Evolutionary conservation across 2,797 vertebrate genomes (phyloP).

Genomic region (Lacerta bilineata): DNA sequence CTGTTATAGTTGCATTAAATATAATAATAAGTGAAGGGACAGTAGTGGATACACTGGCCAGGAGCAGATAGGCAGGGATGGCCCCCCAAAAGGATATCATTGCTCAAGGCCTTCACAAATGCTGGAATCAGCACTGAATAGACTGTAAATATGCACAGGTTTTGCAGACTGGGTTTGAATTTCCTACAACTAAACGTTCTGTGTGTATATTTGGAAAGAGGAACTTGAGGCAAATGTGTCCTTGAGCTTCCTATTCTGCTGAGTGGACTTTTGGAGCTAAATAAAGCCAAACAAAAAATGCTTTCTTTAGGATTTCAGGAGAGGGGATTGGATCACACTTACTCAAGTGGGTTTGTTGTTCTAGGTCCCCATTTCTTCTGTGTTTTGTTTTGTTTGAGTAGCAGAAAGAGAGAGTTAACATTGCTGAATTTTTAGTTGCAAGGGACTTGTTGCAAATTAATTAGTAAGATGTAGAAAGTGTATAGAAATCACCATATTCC

Average conservation of each 20-base stretch:
- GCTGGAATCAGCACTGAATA: no score
- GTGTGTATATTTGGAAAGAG: conserved; percentile 9
- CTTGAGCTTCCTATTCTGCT: conserved; percentile 24
- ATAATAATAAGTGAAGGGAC: no score
- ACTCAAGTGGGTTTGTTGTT: background rate
- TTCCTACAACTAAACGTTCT: background rate
- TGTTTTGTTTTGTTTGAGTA: conserved; percentile 6
- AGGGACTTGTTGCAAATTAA: conserved; percentile 18
- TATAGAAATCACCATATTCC: background rate
- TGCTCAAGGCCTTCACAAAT: no score
- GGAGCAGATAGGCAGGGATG: no score
- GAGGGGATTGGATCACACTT: background rate
- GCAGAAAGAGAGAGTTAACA: background rate
- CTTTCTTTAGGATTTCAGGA: conserved; percentile 33
- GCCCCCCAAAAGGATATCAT: no score
- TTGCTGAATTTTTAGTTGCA: conserved; percentile 12
- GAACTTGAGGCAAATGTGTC: background rate
- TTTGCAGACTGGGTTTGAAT: no score
- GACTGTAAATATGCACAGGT: no score
- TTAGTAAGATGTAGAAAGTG: conserved; percentile 35
- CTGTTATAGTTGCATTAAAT: no score
- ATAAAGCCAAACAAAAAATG: background rate
- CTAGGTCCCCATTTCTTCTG: conserved; percentile 26
- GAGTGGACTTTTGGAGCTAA: conserved; percentile 19
- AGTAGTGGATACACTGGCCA: no score